These are phyloP conservation scores for Volucella zonaria DNA, from an alignment of 2,888 invertebrate genomes.

Conservation along the genomic window DNA sequence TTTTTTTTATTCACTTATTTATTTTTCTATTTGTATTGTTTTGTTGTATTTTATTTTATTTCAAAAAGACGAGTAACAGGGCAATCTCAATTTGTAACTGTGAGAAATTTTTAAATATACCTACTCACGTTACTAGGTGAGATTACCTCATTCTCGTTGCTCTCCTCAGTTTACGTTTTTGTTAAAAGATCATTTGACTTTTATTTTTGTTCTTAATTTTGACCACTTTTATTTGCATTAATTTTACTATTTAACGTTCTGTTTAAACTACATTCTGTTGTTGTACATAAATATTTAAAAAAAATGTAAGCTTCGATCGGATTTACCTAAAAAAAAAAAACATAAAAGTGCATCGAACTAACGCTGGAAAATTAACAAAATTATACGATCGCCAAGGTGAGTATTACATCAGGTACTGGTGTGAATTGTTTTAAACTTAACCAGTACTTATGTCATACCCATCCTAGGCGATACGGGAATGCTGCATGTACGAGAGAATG, in stretches of 20 bases:
- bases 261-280: constrained; percentile 13
- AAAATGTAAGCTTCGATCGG: constrained; percentile 15
- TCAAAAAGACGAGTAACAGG: constrained; percentile 84
- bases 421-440: constrained; percentile 81
- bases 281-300: constrained; percentile 13
- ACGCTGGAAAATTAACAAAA: constrained; percentile 75
- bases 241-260: constrained; percentile 44
- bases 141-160: constrained; percentile 80
- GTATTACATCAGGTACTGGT: constrained; percentile 99
- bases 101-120: constrained; percentile 86
- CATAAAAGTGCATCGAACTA: constrained; percentile 69
- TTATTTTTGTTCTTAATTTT: constrained; percentile 76
- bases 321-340: constrained; percentile 14
- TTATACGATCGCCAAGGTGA: constrained; percentile 88
- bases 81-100: constrained; percentile 99
- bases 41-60: constrained; percentile 6
- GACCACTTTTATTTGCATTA: constrained; percentile 58
- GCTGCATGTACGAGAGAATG: constrained; percentile 79
- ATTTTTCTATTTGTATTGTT: constrained; percentile 45
- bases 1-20: constrained; percentile 39
- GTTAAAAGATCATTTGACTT: constrained; percentile 76
- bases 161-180: constrained; percentile 75
- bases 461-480: constrained; percentile 84
- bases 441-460: constrained; percentile 98
- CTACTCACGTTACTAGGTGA: constrained; percentile 83